Percentiles rank a stretch among this genome's conserved stretches.
Evolutionary conservation across 2,113 vertebrate genomes (phyloP).

Genomic region (Chrysemys picta): DNA sequence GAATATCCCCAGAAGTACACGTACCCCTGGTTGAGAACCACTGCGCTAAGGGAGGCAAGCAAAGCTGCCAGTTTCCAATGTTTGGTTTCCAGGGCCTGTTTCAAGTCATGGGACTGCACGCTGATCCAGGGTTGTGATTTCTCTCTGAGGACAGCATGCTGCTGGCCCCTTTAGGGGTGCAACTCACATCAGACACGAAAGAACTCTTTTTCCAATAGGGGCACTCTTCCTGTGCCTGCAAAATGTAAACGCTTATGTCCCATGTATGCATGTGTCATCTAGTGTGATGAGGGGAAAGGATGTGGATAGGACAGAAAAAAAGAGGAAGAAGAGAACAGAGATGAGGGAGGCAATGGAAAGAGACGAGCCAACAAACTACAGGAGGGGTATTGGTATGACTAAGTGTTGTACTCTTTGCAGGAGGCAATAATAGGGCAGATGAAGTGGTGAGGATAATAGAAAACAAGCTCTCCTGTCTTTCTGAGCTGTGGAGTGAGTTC

Average conservation of each 20-base stretch:
- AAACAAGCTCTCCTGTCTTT: not conserved
- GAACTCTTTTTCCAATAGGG: not conserved
- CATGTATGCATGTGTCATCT: not conserved
- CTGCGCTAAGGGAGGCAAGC: fast-evolving
- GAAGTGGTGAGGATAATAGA: not conserved
- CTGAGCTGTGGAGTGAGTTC: not conserved
- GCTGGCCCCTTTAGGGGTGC: not conserved
- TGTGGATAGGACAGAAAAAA: not conserved
- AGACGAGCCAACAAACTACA: not conserved
- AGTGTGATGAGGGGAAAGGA: not conserved
- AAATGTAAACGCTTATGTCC: not conserved
- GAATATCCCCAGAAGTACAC: too few species aligned
- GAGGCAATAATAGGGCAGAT: not conserved
- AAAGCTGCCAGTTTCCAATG: not conserved
- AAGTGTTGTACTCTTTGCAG: not conserved
- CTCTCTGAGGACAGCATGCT: not conserved
- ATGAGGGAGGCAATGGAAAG: not conserved
- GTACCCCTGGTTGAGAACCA: too few species aligned
- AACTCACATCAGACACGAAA: fast-evolving
- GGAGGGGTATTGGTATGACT: not conserved
- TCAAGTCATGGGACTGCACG: not conserved
- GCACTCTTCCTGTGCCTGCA: not conserved
- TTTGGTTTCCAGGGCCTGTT: not conserved
- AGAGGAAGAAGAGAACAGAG: not conserved
- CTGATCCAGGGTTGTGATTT: fast-evolving